Percentiles rank a stretch among this genome's conserved stretches.
Conservation (phyloP, 2,888 invertebrate genomes). For the Drosophila antonietae region DNA sequence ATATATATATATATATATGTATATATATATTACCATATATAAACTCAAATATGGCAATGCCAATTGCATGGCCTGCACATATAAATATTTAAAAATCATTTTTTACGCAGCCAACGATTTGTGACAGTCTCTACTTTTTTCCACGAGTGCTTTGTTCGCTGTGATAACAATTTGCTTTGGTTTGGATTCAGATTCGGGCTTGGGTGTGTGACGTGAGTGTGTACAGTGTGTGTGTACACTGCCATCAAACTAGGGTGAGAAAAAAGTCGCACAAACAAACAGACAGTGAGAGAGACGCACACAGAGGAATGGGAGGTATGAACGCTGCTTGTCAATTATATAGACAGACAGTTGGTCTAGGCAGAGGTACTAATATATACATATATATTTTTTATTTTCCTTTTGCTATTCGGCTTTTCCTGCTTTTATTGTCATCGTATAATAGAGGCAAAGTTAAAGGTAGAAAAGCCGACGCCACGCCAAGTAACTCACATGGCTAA, state of each 20-base stretch:
- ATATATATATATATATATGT: neutral
- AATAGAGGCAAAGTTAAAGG: constrained; percentile 66
- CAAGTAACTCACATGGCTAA: constrained; percentile 53
- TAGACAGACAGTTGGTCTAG: constrained; percentile 73
- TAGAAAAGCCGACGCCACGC: constrained; percentile 55
- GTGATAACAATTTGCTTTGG: constrained; percentile 67
- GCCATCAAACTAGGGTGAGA: constrained; percentile 73
- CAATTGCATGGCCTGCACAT: constrained; percentile 60
- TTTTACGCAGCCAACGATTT: constrained; percentile 60
- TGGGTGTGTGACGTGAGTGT: constrained; percentile 25
- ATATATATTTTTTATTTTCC: constrained; percentile 3
- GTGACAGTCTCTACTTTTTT: constrained; percentile 45
- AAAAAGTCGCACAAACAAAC: constrained; percentile 75
- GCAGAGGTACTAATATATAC: constrained; percentile 14
- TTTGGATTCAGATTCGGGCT: constrained; percentile 41
- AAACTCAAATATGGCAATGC: constrained; percentile 46
- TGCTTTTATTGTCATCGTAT: constrained; percentile 70
- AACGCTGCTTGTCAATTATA: constrained; percentile 54
- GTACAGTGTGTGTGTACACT: constrained; percentile 33
- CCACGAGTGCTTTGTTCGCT: constrained; percentile 27
- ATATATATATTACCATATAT: neutral
- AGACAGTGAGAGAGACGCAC: constrained; percentile 30
- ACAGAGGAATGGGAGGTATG: neutral
- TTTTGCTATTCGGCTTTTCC: constrained; percentile 30
- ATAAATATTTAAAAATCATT: constrained; percentile 75